These are phyloP conservation scores for Cavia aperea DNA, from an alignment of 2,113 vertebrate species.

Conservation along the genomic window DNA sequence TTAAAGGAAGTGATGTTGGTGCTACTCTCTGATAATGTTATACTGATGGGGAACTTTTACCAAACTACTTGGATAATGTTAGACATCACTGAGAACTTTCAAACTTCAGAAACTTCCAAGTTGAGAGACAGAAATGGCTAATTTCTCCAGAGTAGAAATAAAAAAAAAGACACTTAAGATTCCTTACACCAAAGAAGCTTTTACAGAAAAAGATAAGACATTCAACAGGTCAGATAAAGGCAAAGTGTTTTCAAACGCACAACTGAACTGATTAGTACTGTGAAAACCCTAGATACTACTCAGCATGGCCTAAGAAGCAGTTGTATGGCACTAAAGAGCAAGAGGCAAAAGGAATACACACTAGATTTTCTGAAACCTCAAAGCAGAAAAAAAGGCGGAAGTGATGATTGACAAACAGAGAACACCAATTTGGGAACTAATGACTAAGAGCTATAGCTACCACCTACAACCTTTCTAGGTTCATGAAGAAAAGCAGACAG, in stretches of 20 bases:
- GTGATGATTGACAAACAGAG: not conserved
- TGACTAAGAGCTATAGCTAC: not conserved
- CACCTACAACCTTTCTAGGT: not conserved
- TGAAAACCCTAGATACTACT: not conserved
- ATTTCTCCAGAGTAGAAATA: not conserved
- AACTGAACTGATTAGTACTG: not conserved
- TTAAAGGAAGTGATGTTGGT: not conserved
- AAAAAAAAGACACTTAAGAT: not conserved
- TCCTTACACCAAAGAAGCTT: not conserved
- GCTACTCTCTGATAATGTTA: not conserved
- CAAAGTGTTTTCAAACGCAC: not conserved
- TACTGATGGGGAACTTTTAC: not conserved
- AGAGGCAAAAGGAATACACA: not conserved
- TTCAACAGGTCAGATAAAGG: not conserved
- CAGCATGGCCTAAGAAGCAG: not conserved
- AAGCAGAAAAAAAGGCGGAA: slow-evolving; percentile 29
- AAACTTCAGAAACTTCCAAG: slow-evolving; percentile 7
- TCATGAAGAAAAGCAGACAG: not conserved
- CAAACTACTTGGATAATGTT: not conserved
- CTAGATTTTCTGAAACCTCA: slow-evolving; percentile 41
- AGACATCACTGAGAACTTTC: not conserved
- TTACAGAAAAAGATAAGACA: not conserved
- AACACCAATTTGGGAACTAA: not conserved
- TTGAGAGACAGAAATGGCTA: not conserved
- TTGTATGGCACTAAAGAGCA: not conserved